These are phyloP conservation scores for Steinernema carpocapsae DNA, from an alignment of 2,888 invertebrate species.

Conservation along the genomic window DNA sequence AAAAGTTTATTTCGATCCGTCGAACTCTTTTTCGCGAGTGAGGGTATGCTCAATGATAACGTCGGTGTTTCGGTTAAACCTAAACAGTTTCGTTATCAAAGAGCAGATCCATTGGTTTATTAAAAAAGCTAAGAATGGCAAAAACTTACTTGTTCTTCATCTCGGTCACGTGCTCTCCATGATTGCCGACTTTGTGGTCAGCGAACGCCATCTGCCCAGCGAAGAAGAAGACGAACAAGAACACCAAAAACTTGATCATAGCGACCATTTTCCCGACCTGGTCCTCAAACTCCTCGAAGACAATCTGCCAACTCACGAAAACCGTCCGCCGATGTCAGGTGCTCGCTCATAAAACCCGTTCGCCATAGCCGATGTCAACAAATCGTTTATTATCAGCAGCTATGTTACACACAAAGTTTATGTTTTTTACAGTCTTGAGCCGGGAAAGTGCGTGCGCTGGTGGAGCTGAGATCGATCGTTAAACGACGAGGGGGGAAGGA, in stretches of 20 bases:
- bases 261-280: background rate
- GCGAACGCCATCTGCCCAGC: background rate
- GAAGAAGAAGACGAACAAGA: constrained; percentile 14
- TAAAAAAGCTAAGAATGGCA: background rate
- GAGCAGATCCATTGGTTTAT: too few species aligned
- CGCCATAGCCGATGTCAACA: too few species aligned
- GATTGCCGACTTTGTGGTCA: too few species aligned
- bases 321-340: background rate
- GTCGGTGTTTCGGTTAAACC: background rate
- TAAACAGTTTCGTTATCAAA: background rate
- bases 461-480: constrained; percentile 13
- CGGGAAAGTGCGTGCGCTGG: background rate
- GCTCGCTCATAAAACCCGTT: background rate
- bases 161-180: background rate
- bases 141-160: background rate
- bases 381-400: background rate
- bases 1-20: constrained; percentile 1
- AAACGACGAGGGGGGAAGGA: background rate
- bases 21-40: background rate
- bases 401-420: background rate
- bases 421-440: constrained; percentile 7
- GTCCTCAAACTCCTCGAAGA: background rate
- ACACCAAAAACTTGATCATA: constrained; percentile 18
- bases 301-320: background rate
- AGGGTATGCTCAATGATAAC: background rate